These are phyloP conservation scores for Zaprionus lineosus DNA, from an alignment of 2,888 invertebrate genomes.

Conservation along the genomic window DNA sequence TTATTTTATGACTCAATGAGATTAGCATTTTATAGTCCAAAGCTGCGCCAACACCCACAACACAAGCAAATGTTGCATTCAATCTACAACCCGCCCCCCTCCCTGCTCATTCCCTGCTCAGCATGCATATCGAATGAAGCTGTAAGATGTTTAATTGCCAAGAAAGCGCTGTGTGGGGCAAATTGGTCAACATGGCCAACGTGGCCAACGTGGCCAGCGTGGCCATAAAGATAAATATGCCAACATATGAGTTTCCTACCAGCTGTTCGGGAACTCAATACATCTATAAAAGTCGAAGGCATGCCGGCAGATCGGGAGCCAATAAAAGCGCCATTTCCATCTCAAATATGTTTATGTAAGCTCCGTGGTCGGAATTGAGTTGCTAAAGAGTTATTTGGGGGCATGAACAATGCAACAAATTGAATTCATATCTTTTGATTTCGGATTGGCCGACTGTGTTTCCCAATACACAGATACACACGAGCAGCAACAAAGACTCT, in stretches of 20 bases:
- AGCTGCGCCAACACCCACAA: constrained; percentile 61
- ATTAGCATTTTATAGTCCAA: constrained; percentile 55
- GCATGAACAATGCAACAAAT: constrained; percentile 42
- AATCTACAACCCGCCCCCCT: not conserved
- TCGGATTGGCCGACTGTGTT: constrained; percentile 22
- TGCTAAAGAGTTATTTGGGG: constrained; percentile 29
- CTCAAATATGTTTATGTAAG: constrained; percentile 43
- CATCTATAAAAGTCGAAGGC: constrained; percentile 50
- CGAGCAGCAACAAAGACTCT: constrained; percentile 59
- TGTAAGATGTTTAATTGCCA: constrained; percentile 69
- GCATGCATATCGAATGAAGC: constrained; percentile 74
- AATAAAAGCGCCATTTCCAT: constrained; percentile 43
- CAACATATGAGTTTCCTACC: constrained; percentile 21
- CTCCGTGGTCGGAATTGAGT: constrained; percentile 26
- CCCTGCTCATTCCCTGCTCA: constrained; percentile 41
- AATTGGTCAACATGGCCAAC: constrained; percentile 30
- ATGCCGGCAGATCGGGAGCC: constrained; percentile 15
- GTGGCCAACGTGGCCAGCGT: constrained; percentile 32
- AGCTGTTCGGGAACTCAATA: constrained; percentile 16
- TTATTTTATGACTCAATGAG: constrained; percentile 63
- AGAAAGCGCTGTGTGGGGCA: constrained; percentile 41
- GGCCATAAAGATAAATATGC: constrained; percentile 44
- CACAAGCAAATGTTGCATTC: constrained; percentile 14
- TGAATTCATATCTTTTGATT: constrained; percentile 38
- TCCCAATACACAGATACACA: too few relatives aligned